Evolutionary conservation across 2,113 vertebrate species (phyloP).

Genomic region (Zapornia atra): DNA sequence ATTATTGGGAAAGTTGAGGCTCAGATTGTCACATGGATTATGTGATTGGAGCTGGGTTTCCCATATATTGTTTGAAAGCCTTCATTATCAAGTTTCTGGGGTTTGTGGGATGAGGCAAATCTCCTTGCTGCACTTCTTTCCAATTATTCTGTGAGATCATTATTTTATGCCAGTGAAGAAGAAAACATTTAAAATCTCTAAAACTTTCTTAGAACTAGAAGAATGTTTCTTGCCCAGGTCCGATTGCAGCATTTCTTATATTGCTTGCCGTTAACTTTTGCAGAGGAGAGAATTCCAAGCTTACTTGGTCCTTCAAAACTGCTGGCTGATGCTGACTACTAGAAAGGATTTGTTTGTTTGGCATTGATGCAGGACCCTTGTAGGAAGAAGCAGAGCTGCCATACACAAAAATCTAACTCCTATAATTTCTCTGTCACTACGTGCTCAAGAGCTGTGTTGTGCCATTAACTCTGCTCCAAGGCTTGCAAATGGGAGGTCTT

Average conservation of each 20-base stretch:
- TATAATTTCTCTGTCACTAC: not conserved
- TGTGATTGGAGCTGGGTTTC: not conserved
- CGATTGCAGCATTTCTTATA: not conserved
- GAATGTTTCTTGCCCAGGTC: not conserved
- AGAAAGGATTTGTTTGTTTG: not conserved
- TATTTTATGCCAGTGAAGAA: not conserved
- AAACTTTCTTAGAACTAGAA: not conserved
- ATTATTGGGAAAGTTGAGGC: not conserved
- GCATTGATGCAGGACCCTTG: not conserved
- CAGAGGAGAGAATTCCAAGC: not conserved
- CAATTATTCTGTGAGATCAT: not conserved
- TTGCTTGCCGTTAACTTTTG: not conserved
- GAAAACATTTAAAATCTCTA: not conserved
- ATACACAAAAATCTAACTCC: not conserved
- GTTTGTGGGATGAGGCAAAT: not conserved
- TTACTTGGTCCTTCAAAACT: not conserved
- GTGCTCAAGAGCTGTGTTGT: not conserved
- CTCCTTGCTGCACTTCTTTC: not conserved
- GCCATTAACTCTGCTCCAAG: not conserved
- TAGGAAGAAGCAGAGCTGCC: not conserved
- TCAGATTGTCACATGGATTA: not conserved
- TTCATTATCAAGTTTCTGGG: not conserved
- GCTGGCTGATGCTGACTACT: not conserved
- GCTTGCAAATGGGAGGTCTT: not conserved
- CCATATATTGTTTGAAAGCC: not conserved